Base-by-base conservation (phyloP, 2,888 invertebrate genomes). In the Yponomeuta cagnagella region DNA sequence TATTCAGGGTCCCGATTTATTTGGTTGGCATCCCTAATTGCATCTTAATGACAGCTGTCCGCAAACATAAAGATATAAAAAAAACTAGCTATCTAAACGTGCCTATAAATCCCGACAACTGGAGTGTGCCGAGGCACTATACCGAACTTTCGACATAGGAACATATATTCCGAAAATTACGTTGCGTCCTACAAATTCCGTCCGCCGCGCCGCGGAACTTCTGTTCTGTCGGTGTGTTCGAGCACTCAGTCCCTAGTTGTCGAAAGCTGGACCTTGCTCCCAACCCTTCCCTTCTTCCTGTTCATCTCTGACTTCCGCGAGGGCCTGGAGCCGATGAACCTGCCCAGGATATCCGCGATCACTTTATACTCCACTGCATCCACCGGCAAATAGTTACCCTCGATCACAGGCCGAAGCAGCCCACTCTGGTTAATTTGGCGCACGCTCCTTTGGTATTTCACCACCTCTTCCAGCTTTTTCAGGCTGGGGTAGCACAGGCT, bases 231-330 rank as follows among this genome's bases (percentile, higher is more conserved):
- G 3, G 43, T 43, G 43, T 8, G 8, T 8, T 8, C 8, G 6
- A 1, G 5, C 43, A 43, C 43, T 43, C 8, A 43, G 43, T 43
- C 52, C 52, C 52, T 58, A 12, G 15, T 15, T 15, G 15, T 15
- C 15, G 52, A 2, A 4, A 58, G 15, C 15, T 84, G 89, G 88
- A 89, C 87, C 86, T 48, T 63, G 23, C 30, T 15, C 1, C 15
- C 12, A 8, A 58, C 52, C 52, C 12, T 58, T 1, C 52, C 52
- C 15, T 58, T 15, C 52, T 58, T 58, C 52, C 52, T 58, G 52
- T 58, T 12, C 52, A 15, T 58, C 52, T 43, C 43, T 43, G 43
- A 43, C 43, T 43, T 43, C 8, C 43, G 43, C 43, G 8, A 8
- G 8, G 52, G 52, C 52, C 52, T 58, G 15, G 15, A 12, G 15